A percentile compares a stretch with the other conserved stretches of the same genome.
These are phyloP conservation scores for Spondyliosoma cantharus DNA, from an alignment of 2,797 vertebrate genomes.

Conservation along the genomic window DNA sequence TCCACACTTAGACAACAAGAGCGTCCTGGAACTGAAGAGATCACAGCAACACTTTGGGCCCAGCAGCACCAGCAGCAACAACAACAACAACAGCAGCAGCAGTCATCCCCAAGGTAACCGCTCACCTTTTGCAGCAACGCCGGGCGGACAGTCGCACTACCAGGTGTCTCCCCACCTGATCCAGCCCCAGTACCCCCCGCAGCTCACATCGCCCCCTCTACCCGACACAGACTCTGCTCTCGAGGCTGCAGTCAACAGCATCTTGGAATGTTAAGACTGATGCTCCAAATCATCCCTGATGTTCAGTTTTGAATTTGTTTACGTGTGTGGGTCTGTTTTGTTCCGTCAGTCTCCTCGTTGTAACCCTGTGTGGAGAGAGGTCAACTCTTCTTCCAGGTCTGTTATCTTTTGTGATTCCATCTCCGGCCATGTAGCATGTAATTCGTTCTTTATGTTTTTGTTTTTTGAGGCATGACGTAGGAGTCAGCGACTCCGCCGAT, in stretches of 20 bases:
- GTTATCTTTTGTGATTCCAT: constrained; percentile 43
- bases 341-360: constrained; percentile 39
- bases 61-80: constrained; percentile 54
- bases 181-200: constrained; percentile 76
- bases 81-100: constrained; percentile 67
- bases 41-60: constrained; percentile 81
- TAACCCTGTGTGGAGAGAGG: constrained; percentile 70
- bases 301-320: constrained; percentile 25
- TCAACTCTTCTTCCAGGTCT: constrained; percentile 53
- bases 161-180: constrained; percentile 53
- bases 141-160: constrained; percentile 64
- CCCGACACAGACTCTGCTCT: constrained; percentile 96
- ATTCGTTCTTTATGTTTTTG: constrained; percentile 20
- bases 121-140: constrained; percentile 58
- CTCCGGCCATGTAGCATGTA: constrained; percentile 66
- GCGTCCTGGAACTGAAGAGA: constrained; percentile 90
- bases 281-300: constrained; percentile 57
- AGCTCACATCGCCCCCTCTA: constrained; percentile 85
- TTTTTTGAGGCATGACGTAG: constrained; percentile 18
- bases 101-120: constrained; percentile 66
- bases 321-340: constrained; percentile 6
- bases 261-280: constrained; percentile 94
- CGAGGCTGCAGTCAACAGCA: constrained; percentile 99
- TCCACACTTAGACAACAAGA: constrained; percentile 89
- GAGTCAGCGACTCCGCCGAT: constrained; percentile 14